A percentile compares a stretch with the other conserved stretches of the same genome.
Evolutionary conservation across 2,888 invertebrate genomes (phyloP).

Genomic region (Dichetophora obliterata): DNA sequence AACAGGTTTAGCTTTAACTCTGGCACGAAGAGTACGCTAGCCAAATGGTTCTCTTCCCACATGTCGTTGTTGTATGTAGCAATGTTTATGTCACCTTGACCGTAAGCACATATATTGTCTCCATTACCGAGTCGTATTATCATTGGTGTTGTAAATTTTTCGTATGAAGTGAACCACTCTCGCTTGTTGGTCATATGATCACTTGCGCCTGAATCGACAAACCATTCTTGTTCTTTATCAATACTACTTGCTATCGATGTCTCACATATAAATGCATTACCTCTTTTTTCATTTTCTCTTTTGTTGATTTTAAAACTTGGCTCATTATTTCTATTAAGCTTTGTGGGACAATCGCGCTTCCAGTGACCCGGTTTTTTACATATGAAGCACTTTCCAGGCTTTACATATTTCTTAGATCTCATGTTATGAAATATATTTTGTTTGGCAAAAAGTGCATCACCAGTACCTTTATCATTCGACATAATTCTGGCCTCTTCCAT

Average conservation of each 20-base stretch:
- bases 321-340: not conserved
- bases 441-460: not conserved
- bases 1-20: not conserved
- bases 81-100: conserved; percentile 17
- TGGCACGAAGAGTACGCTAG: not conserved
- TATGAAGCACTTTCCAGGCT: conserved; percentile 45
- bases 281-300: conserved; percentile 23
- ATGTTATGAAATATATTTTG: too few species aligned
- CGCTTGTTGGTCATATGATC: not conserved
- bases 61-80: not conserved
- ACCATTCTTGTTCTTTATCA: conserved; percentile 36
- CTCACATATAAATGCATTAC: conserved; percentile 26
- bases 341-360: conserved; percentile 46
- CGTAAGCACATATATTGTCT: not conserved
- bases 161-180: not conserved
- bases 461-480: conserved; percentile 6
- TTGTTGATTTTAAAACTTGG: not conserved
- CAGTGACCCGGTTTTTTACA: conserved; percentile 49
- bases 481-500: conserved; percentile 14
- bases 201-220: conserved; percentile 35
- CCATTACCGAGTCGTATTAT: not conserved
- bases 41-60: conserved; percentile 4
- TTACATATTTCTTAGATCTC: not conserved
- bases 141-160: not conserved
- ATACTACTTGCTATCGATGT: not conserved